These are phyloP conservation scores for Harlomillsia oculata DNA, from an alignment of 1,140 invertebrate species.

Conservation along the genomic window DNA sequence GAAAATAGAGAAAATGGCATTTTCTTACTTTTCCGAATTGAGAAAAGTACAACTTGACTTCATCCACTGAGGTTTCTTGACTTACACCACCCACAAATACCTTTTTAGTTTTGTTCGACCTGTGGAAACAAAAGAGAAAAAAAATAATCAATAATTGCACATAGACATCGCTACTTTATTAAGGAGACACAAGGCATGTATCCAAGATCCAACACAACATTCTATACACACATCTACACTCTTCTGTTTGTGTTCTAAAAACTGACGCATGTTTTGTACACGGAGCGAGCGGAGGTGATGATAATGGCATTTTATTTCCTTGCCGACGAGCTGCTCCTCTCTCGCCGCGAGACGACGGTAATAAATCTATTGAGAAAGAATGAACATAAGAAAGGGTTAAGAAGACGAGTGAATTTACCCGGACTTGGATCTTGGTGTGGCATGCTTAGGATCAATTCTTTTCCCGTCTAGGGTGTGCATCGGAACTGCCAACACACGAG, in stretches of 20 bases:
- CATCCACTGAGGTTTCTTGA: constrained; percentile 80
- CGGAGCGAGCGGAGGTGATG: no score
- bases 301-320: no score
- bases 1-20: no score
- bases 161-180: no score
- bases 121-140: no score
- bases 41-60: constrained; percentile 81
- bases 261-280: no score
- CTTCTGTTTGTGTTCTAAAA: no score
- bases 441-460: constrained; percentile 88
- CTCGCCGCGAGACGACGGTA: no score
- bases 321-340: no score
- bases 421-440: constrained; percentile 60
- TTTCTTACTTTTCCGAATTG: constrained; percentile 78
- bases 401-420: constrained; percentile 21
- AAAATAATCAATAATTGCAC: no score
- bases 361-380: neutral
- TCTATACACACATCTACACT: no score
- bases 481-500: constrained; percentile 77
- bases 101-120: constrained; percentile 65
- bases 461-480: constrained; percentile 88
- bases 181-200: neutral
- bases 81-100: constrained; percentile 85
- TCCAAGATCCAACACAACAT: no score
- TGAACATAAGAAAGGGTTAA: neutral